Base-by-base conservation (phyloP, 2,113 vertebrate genomes). In the Ceuthmochares aereus region DNA sequence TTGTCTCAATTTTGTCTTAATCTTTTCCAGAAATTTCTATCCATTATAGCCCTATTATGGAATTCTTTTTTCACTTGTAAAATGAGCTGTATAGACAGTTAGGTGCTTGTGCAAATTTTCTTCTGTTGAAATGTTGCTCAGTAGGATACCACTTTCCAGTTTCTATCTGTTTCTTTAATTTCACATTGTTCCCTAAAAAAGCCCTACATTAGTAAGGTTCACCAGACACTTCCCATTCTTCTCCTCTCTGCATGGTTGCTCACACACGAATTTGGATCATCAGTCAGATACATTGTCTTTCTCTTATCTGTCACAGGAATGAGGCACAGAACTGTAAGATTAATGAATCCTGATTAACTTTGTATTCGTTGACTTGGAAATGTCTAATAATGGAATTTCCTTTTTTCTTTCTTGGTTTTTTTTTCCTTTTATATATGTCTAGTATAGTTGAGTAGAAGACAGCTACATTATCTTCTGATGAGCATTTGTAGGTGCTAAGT, bases 311-410 rank as follows among this genome's bases (percentile, higher is more conserved):
- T 54, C 60, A 55, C n/a, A 70, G 21, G 32, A 94, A 6, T 10
- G 47, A 81, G 23, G 42, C 12, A 36, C 7, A 63, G 30, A 87
- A 81, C 23, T 26, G 40, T 40, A 80, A 54, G 42, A 78, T 78
- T 94, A 96, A 90, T 90, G 52, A 93, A 90, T 81, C 36, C 34
- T 81, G 83, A 90, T 92, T 92, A 93, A 92, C 34, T 86, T 85
- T 74, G 34, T 84, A 78, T 63, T 93, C 11, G 2, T 12, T 70
- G 72, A 49, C 85, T 87, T 91, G 54, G n/a, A 96, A 84, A 83
- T 40, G 13, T 45, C 32, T 87, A 43, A 62, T 62, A 91, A 76
- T 42, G 11, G 7, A 21, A 7, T n/a, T 59, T 55, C 7, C 67
- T 63, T 29, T n/a, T 29, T 60, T 59, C 12, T 14, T 36, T 43